These are phyloP conservation scores for Eledona agricola DNA, from an alignment of 2,888 invertebrate species.

Conservation along the genomic window DNA sequence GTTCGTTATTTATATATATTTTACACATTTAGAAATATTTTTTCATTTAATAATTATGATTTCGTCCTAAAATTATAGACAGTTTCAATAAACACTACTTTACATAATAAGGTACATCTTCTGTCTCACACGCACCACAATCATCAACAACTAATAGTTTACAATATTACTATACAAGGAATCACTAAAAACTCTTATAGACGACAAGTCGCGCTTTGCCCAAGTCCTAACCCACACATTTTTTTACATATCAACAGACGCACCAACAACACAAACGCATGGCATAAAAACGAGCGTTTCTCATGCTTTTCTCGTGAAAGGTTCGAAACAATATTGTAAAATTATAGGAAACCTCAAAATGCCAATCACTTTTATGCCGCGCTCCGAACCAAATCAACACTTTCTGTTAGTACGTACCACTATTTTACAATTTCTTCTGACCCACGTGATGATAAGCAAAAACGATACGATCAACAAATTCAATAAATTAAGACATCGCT, in stretches of 20 bases:
- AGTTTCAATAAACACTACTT: conserved; percentile 59
- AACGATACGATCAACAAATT: conserved; percentile 20
- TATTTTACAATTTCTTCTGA: conserved; percentile 44
- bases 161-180: conserved; percentile 58
- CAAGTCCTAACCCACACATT: conserved; percentile 26
- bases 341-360: conserved; percentile 37
- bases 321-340: conserved; percentile 39
- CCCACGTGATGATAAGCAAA: conserved; percentile 6
- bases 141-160: conserved; percentile 56
- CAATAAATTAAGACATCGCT: conserved; percentile 23
- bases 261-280: conserved; percentile 30
- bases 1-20: conserved; percentile 59
- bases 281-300: conserved; percentile 31
- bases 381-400: conserved; percentile 32
- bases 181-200: conserved; percentile 53
- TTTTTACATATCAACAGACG: conserved; percentile 43
- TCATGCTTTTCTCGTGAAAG: conserved; percentile 22
- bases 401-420: conserved; percentile 50
- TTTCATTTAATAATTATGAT: conserved; percentile 60
- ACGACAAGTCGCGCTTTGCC: conserved; percentile 25
- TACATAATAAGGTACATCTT: conserved; percentile 63
- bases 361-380: conserved; percentile 35
- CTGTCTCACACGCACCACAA: conserved; percentile 59
- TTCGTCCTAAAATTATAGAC: conserved; percentile 60
- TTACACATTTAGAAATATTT: conserved; percentile 64